Conservation (phyloP, 2,888 invertebrate genomes). For the Tridacna crocea region DNA sequence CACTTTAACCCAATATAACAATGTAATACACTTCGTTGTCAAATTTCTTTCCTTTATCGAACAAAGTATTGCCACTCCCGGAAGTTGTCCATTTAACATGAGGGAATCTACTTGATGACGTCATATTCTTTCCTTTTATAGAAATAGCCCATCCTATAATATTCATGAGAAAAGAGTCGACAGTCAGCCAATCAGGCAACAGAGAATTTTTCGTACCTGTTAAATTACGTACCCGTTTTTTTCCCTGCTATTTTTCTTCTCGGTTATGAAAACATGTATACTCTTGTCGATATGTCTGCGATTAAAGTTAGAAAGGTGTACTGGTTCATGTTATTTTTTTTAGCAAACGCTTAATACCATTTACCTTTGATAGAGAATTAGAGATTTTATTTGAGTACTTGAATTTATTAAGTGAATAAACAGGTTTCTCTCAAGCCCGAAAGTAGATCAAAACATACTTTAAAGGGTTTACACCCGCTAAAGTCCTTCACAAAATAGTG, state of each 20-base stretch:
- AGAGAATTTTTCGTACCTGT: conserved; percentile 6
- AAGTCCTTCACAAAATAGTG: no score
- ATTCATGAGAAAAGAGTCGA: conserved; percentile 22
- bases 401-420: no score
- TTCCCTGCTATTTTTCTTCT: conserved; percentile 15
- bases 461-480: no score
- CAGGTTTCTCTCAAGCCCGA: no score
- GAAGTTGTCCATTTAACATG: conserved; percentile 44
- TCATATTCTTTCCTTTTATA: conserved; percentile 31
- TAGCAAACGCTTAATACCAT: no score
- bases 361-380: no score
- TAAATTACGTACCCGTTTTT: not conserved
- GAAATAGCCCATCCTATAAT: conserved; percentile 29
- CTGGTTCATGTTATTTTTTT: no score
- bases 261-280: not conserved
- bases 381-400: no score
- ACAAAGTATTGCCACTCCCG: conserved; percentile 24
- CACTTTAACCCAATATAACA: not conserved
- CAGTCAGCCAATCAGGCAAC: conserved; percentile 13
- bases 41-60: conserved; percentile 3
- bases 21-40: not conserved
- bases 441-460: no score
- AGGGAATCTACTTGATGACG: conserved; percentile 47
- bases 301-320: no score
- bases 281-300: no score